Evolutionary conservation across 2,888 invertebrate genomes (phyloP), one percentile per base, ranked within the genome.

Genomic region (Sialis fuliginosa): DNA sequence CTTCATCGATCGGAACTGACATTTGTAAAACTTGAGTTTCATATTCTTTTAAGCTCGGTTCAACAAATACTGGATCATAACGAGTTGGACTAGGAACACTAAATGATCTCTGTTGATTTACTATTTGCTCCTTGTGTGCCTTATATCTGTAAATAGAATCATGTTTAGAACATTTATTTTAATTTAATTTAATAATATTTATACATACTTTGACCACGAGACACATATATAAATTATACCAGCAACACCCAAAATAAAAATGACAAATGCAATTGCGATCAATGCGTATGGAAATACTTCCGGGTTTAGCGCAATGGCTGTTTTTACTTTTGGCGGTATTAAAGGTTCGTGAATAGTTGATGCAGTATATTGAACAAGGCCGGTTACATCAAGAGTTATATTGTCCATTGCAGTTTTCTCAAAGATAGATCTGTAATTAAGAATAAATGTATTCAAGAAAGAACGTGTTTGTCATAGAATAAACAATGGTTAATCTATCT

Each of bases 21-120:
- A 91, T 91, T 53, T 90, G 89, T 3, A 91, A 68, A 39, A 91
- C 85, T 74, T 93, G 93, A 1, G 92, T 93, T 66, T 95, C 93
- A 63, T 93, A 95, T 66, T 93, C 84, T 55, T 92, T 90, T 41
- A 91, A 73, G 58, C 87, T 87, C 31, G 88, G 86, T 56, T 81
- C 81, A 7, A 77, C 68, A 47, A 74, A 72, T 1, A 76, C 75
- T 0, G 81, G 79, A 61, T 85, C 83, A 59, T 84, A 84, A 31
- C 81, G 70, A 1, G 70, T 65, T 0, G 74, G 74, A 58, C 69
- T 72, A 1, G 82, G 81, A 5, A 63, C 63, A 1, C 72, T 72
- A 55, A 75, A 70, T 53, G 62, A 62, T 8, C 63, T 50, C 45
- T 54, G 68, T 46, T 54, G 68, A 58, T 33, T 67, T 66, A 32